Evolutionary conservation across 1,140 invertebrate species (phyloP), one percentile per base, ranked within the genome.

Genomic region (Hylaeus anthracinus): DNA sequence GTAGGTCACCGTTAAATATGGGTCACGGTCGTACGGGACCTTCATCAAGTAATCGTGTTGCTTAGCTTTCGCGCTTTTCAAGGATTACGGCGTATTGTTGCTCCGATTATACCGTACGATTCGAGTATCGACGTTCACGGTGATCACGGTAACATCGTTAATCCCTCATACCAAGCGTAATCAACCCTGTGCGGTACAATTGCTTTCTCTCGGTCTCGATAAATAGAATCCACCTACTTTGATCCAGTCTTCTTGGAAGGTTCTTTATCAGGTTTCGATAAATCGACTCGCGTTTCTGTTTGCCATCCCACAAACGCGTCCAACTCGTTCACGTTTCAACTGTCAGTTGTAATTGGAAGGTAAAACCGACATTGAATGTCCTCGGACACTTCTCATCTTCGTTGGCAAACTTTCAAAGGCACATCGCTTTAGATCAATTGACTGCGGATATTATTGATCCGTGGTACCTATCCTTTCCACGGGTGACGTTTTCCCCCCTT

Each of bases 1-100:
- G 64, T 90, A 71, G 90, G 90, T 90, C 90, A 77, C 66, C 75
- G 67, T 87, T 84, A 74, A 82, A 92, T 90, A 90, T 92, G 61
- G 91, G 91, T 91, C 91, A 92, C 45, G 90, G 91, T 90, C 88
- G 53, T 60, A 39, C 37, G 26, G 53, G 55, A 66, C 10, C 43
- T 66, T 58, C 48, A 43, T 74, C 63, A 48, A 66, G 66, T 67
- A 80, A 80, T 80, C 37, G 63, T 26, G 61, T 65, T 73, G 71
- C 61, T 64, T 56, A 51, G 26, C 41, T 79, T 73, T 70, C 43
- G 61, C 55, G 39, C 43, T 43, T 78, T 41, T 48, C 67, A 51
- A 70, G 26, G 67, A 78, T 61, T 10, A 14, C 14, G 26, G 1
- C 60, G 55, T 48, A 71, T 55, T 55, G 37, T 70, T 66, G 39